These are phyloP conservation scores for Vipera latastei DNA, from an alignment of 2,797 vertebrate species.

Conservation along the genomic window DNA sequence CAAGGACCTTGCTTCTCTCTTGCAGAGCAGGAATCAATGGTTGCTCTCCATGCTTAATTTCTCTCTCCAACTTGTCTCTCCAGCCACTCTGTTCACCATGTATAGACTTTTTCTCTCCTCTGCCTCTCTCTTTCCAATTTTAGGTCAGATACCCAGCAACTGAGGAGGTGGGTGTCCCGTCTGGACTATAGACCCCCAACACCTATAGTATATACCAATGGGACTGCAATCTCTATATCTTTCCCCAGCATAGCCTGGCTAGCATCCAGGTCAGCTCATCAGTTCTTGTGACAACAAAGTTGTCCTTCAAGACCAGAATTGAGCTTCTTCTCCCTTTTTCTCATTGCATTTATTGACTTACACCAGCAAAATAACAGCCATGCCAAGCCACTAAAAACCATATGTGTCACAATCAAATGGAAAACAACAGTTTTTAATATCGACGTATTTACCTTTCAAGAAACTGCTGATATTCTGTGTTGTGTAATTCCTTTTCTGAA, in stretches of 20 bases:
- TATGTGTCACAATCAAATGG: background rate
- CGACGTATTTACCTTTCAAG: slow-evolving; percentile 58
- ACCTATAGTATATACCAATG: background rate
- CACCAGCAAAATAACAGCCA: background rate
- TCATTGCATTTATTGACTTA: background rate
- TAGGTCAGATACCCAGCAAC: background rate
- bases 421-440: background rate
- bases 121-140: background rate
- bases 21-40: background rate
- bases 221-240: background rate
- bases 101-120: background rate
- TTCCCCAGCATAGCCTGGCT: background rate
- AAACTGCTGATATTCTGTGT: slow-evolving; percentile 54
- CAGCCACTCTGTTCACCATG: background rate
- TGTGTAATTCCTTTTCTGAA: slow-evolving; percentile 41
- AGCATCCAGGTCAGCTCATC: background rate
- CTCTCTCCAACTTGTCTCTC: background rate
- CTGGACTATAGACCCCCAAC: background rate
- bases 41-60: background rate
- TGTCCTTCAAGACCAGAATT: background rate
- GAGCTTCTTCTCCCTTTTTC: background rate
- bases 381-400: background rate
- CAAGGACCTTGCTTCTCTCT: background rate
- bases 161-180: background rate
- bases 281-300: background rate